These are phyloP conservation scores for Diarsia brunnea DNA, from an alignment of 2,888 invertebrate genomes.

Conservation along the genomic window DNA sequence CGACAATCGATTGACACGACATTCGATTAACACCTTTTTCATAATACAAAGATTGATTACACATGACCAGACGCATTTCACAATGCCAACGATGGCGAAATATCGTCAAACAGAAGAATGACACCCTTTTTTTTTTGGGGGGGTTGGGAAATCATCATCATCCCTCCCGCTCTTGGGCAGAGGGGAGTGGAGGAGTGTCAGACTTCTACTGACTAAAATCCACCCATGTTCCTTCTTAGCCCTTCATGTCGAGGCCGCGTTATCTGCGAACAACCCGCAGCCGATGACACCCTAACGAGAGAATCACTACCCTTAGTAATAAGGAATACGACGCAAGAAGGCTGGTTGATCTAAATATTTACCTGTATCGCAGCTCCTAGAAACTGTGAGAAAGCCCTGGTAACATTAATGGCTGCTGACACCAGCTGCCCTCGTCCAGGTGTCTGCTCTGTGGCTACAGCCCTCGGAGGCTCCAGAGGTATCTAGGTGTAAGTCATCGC, in stretches of 20 bases:
- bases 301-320: not conserved
- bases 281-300: not conserved
- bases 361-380: slow-evolving; percentile 95
- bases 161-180: too few species aligned
- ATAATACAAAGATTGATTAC: not conserved
- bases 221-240: too few species aligned
- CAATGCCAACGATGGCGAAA: not conserved
- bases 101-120: not conserved
- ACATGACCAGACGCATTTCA: not conserved
- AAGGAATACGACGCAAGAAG: not conserved
- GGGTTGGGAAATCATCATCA: too few species aligned
- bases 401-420: slow-evolving; percentile 94
- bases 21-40: not conserved
- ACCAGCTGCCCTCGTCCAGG: slow-evolving; percentile 90
- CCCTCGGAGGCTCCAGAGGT: slow-evolving; percentile 88
- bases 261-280: too few species aligned
- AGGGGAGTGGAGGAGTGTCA: too few species aligned
- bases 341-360: not conserved
- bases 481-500: slow-evolving; percentile 74
- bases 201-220: too few species aligned
- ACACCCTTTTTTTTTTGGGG: too few species aligned
- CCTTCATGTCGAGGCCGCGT: too few species aligned
- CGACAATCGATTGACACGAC: slow-evolving; percentile 18
- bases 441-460: slow-evolving; percentile 80
- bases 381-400: slow-evolving; percentile 94